Conservation (phyloP, 2,113 vertebrate species). For the Xenotilapia leptura region DNA sequence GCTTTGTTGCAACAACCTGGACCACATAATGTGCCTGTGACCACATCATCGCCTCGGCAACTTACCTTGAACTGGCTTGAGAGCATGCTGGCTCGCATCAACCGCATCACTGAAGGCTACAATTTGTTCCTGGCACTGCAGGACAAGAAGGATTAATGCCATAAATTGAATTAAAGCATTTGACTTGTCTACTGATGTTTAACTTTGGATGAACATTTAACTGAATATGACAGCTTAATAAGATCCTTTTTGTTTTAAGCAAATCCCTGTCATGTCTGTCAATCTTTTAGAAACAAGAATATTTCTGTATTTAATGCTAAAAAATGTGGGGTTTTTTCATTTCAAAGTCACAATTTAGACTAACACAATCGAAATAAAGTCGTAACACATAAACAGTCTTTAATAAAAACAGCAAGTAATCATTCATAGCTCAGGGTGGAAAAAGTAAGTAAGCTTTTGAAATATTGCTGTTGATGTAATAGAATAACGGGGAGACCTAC, state of each 20-base stretch:
- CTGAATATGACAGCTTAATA: neutral
- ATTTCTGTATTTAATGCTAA: neutral
- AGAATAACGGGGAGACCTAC: neutral
- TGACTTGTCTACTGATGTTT: neutral
- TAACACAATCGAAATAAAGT: neutral
- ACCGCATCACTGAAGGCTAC: neutral
- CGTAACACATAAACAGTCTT: neutral
- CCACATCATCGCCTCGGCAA: slow-evolving; percentile 10
- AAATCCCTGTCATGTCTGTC: neutral
- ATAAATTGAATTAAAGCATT: neutral
- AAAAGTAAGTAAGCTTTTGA: neutral
- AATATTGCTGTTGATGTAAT: neutral
- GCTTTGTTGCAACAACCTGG: slow-evolving; percentile 33
- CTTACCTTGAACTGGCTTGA: slow-evolving; percentile 9
- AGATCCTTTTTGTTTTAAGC: neutral
- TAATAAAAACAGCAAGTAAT: neutral
- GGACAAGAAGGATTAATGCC: neutral
- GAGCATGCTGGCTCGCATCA: neutral
- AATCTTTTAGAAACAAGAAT: neutral
- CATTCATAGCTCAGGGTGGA: neutral
- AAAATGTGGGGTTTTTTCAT: rapidly evolving
- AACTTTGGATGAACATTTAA: neutral
- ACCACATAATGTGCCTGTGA: slow-evolving; percentile 28
- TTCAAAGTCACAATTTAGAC: neutral
- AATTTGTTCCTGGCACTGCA: slow-evolving; percentile 5